phyloP scores from a whole-genome alignment of 2,113 vertebrate species.

The Heterocephalus glaber region DNA sequence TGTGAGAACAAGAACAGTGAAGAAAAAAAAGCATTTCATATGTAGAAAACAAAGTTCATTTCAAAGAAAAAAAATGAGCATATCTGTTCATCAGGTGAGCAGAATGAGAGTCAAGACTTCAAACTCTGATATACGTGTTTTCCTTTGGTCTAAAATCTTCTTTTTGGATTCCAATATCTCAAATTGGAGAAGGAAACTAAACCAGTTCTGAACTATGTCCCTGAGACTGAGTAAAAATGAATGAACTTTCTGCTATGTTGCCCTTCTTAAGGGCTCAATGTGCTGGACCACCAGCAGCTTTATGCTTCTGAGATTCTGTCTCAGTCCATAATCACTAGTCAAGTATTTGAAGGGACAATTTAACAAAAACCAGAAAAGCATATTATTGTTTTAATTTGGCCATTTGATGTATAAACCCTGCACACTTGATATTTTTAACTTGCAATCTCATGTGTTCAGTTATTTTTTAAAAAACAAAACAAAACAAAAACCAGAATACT shows the following conservation, averaged over 20 bases:
- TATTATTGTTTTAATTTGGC: conserved; percentile 14
- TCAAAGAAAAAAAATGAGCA: neutral
- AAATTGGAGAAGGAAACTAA: neutral
- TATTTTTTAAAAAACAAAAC: neutral
- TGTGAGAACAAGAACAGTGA: neutral
- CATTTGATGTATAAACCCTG: neutral
- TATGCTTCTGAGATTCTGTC: neutral
- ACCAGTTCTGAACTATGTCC: neutral
- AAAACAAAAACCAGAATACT: neutral
- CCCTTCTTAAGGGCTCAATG: neutral
- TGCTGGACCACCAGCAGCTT: neutral
- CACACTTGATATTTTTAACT: neutral
- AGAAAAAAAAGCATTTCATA: neutral
- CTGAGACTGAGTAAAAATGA: neutral
- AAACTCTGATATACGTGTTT: neutral
- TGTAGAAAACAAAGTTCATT: conserved; percentile 20
- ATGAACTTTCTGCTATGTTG: neutral
- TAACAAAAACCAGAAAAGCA: neutral
- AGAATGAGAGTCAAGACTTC: neutral
- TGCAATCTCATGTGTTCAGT: neutral
- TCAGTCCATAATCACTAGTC: neutral
- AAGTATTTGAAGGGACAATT: neutral
- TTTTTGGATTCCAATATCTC: neutral
- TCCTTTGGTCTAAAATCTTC: neutral
- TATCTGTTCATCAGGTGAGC: neutral